Conservation (phyloP, 2,888 invertebrate genomes). For the Rhagonycha lutea region DNA sequence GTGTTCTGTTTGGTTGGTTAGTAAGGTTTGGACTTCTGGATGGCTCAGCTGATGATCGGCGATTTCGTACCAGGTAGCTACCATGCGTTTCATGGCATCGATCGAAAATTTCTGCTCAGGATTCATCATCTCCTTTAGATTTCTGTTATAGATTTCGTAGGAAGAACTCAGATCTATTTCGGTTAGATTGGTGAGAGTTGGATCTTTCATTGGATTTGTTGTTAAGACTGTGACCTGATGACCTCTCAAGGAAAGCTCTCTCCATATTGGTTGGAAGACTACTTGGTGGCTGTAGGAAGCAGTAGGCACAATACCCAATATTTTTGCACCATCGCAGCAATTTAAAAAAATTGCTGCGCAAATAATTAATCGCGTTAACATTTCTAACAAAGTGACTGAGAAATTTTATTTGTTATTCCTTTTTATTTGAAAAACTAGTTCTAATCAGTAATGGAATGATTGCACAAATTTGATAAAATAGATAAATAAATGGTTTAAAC, state of each 20-base stretch:
- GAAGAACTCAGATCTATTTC: constrained; percentile 51
- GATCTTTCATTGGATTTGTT: constrained; percentile 51
- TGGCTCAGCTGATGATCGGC: constrained; percentile 23
- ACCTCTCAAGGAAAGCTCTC: constrained; percentile 54
- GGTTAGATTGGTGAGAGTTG: constrained; percentile 47
- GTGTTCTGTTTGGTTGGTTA: constrained; percentile 39
- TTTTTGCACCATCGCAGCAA: constrained; percentile 45
- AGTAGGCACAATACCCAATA: constrained; percentile 53
- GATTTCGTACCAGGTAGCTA: neutral
- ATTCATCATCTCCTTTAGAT: neutral
- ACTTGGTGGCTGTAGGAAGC: constrained; percentile 58
- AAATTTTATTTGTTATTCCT: neutral
- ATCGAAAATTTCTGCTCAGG: neutral
- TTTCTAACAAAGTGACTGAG: neutral
- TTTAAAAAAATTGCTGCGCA: neutral
- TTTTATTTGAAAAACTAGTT: neutral
- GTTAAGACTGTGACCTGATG: constrained; percentile 58
- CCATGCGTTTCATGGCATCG: neutral
- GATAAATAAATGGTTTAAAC: neutral
- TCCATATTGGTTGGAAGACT: constrained; percentile 53
- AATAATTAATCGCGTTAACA: neutral
- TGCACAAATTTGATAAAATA: neutral
- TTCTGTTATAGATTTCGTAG: constrained; percentile 34
- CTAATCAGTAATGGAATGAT: neutral
- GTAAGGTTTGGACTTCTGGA: constrained; percentile 42